Evolutionary conservation across 2,113 vertebrate genomes (phyloP), one percentile per base, ranked within the genome.

Genomic region (Fulica atra): DNA sequence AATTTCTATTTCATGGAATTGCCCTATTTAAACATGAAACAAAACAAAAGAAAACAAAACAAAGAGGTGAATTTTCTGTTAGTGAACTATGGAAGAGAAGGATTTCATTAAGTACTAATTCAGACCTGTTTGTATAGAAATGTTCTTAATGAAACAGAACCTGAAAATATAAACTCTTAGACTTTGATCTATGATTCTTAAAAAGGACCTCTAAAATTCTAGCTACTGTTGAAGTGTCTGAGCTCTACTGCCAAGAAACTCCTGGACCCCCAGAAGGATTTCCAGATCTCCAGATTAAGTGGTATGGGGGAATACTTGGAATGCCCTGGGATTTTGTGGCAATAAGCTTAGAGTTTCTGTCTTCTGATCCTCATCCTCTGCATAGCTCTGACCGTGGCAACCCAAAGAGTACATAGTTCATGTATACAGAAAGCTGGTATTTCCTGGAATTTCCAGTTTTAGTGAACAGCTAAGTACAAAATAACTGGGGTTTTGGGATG

Each of bases 401-500:
- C 6, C n/a, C 40, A 48, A 29, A 46, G 20, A 38, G 10, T 70
- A 61, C 56, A 85, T 5, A 88, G 13, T 2, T 53, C n/a, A 35
- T 56, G 8, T 9, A 50, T 24, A 7, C 31, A 83, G 56, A 73
- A 81, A 84, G 8, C 1, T 56, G 5, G 8, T 1, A 46, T 84
- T 69, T 87, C 13, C 26, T 83, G 38, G 8, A 72, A 72, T n/a
- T 68, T 76, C 7, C 12, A 29, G 5, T 70, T 14, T 48, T 51
- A 40, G 2, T 36, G 13, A 33, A 53, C 11, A 57, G 9, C 6
- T 61, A 31, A 70, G 10, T 42, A 56, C 5, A 61, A 66, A 48
- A 17, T 33, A 8, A 3, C 25, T 50, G 13, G 6, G 3, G 0
- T 69, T 57, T 69, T 7, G 7, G 10, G 26, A 8, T 33, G 1